Evolutionary conservation across 2,797 vertebrate genomes (phyloP).

Genomic region (Cheirogaleus major): DNA sequence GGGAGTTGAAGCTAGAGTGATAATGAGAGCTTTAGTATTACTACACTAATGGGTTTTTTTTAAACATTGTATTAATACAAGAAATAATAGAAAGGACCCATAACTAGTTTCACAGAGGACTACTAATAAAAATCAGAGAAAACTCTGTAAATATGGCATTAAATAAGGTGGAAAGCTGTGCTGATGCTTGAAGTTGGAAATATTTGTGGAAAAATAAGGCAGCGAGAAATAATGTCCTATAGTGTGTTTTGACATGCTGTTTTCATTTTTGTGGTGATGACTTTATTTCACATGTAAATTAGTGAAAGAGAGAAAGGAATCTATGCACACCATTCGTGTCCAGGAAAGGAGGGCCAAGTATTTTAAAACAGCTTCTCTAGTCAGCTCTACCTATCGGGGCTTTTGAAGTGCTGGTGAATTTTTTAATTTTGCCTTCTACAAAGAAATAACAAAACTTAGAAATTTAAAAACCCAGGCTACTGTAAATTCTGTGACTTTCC

Average conservation of each 20-base stretch:
- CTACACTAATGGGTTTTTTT: neutral
- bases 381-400: neutral
- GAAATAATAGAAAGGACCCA: slow-evolving; percentile 24
- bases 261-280: slow-evolving; percentile 9
- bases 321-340: neutral
- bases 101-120: neutral
- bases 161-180: slow-evolving; percentile 59
- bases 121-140: slow-evolving; percentile 65
- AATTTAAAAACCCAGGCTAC: slow-evolving; percentile 13
- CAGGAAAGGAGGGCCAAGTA: neutral
- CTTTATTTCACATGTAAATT: slow-evolving; percentile 35
- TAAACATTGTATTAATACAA: neutral
- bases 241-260: neutral
- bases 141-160: slow-evolving; percentile 5
- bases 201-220: slow-evolving; percentile 23
- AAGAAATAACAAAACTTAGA: slow-evolving; percentile 49
- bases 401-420: neutral
- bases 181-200: slow-evolving; percentile 40
- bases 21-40: slow-evolving; percentile 51
- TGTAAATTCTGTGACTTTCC: neutral
- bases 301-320: neutral
- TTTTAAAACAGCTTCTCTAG: neutral
- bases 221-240: neutral
- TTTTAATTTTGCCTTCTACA: slow-evolving; percentile 1
- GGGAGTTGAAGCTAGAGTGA: slow-evolving; percentile 45